Percentiles rank a stretch among this genome's conserved stretches.
These are phyloP conservation scores for Tamandua tetradactyla DNA, from an alignment of 2,797 vertebrate genomes.

Conservation along the genomic window DNA sequence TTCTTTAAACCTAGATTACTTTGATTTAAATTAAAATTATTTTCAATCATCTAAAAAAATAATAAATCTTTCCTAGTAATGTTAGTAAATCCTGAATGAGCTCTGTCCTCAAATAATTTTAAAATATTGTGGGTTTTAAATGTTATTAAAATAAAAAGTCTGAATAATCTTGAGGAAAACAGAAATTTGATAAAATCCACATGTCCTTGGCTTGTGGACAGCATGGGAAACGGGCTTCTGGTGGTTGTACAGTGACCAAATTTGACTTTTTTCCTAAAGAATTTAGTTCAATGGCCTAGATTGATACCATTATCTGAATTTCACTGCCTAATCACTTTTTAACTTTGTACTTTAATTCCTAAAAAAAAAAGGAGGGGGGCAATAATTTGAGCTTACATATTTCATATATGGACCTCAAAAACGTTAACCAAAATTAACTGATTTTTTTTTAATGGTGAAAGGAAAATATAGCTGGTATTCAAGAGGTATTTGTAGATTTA, in stretches of 20 bases:
- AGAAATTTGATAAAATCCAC: conserved; percentile 32
- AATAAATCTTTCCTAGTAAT: conserved; percentile 51
- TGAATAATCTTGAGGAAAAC: conserved; percentile 29
- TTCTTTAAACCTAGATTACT: conserved; percentile 60
- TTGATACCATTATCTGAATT: not conserved
- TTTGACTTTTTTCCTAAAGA: not conserved
- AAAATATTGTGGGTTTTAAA: conserved; percentile 46
- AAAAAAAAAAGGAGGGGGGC: not conserved
- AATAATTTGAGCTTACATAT: conserved; percentile 22
- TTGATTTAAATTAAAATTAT: conserved; percentile 65
- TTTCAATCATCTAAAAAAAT: conserved; percentile 57
- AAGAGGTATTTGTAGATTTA: not conserved
- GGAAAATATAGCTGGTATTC: not conserved
- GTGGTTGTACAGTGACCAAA: not conserved
- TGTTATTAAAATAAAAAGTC: conserved; percentile 26
- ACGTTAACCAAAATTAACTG: not conserved
- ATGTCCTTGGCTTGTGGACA: not conserved
- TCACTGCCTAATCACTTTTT: not conserved
- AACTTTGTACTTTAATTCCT: conserved; percentile 19
- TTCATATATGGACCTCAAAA: not conserved
- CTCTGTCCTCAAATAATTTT: conserved; percentile 49
- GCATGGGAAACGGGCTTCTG: not conserved
- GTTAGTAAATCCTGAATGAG: conserved; percentile 48
- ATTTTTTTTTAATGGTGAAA: conserved; percentile 11
- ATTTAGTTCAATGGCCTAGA: not conserved